Evolutionary conservation across 2,888 invertebrate species (phyloP), one percentile per base, ranked within the genome.

Genomic region (Parochlus steinenii): DNA sequence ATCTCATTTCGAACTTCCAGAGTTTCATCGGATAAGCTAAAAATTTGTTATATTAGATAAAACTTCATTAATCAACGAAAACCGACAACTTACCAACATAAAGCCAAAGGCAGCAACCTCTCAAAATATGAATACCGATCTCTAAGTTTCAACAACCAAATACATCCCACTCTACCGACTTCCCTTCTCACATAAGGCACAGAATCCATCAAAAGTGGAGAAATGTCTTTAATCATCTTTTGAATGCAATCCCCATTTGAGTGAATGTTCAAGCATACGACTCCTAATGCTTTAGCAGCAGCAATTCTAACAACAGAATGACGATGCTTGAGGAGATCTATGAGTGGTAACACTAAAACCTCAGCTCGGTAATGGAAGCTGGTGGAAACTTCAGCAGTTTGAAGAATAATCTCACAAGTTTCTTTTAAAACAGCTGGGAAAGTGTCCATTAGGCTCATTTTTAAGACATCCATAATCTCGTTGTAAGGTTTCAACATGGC

Each of bases 91-190:
- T 60, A 75, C 74, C 87, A 78, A 27, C 87, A 85, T 22, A 93
- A 58, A 4, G 90, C 58, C 8, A 92, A 56, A 0, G 93, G 92
- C 44, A 93, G 64, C 47, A 92, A 67, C 45, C 78, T 75, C 52
- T 79, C 74, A 64, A 85, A 89, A 58, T 74, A 89, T 0, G 90
- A 90, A 52, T 93, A 93, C 45, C 92, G 64, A 53, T 93, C 90
- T 33, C 66, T 66, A 38, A 89, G 69, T 36, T 71, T 67, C 17
- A 81, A 52, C 52, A 89, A 63, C 82, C 87, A 82, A 28, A 65
- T 62, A 3, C 82, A 80, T 1, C 83, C 76, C 45, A 82, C 75
- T 46, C 70, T 58, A 0, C 78, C 74, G 4, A 87, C 79, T 44
- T 81, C 78, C 48, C 65, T 58, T 29, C 93, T 67, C 1, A 92